phyloP scores from a whole-genome alignment of 2,888 invertebrate species.

The Hyposoter didymator region DNA sequence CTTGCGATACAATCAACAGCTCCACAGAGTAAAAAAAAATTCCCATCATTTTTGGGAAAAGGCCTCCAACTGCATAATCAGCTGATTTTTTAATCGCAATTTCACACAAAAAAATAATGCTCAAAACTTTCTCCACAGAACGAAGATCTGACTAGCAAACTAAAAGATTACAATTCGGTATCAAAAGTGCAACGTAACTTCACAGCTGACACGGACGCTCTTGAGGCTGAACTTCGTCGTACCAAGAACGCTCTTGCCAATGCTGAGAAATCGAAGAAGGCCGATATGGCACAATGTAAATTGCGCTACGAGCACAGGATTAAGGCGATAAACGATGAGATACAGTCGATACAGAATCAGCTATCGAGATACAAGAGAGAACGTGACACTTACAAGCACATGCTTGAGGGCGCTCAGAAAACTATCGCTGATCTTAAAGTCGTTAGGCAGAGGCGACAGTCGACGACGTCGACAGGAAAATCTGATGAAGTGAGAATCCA shows the following conservation, averaged over 20 bases:
- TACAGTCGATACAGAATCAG: constrained; percentile 92
- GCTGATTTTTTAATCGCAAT: not conserved
- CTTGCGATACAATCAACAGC: too few species aligned
- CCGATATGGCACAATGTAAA: constrained; percentile 92
- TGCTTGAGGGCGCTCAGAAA: constrained; percentile 95
- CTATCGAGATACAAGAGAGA: constrained; percentile 92
- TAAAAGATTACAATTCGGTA: constrained; percentile 94
- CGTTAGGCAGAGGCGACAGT: constrained; percentile 76
- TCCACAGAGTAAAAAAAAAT: too few species aligned
- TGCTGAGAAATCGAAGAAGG: constrained; percentile 90
- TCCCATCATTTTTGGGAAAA: too few species aligned
- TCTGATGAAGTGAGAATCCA: constrained; percentile 88
- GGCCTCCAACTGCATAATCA: too few species aligned
- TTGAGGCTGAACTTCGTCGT: constrained; percentile 91
- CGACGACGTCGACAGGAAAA: constrained; percentile 88
- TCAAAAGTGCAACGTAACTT: constrained; percentile 92
- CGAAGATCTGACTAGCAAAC: constrained; percentile 91
- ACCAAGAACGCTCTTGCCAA: constrained; percentile 88
- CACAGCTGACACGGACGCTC: constrained; percentile 90
- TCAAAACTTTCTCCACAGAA: constrained; percentile 84
- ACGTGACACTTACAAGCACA: constrained; percentile 94
- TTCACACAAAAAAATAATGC: not conserved
- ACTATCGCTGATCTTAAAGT: constrained; percentile 91
- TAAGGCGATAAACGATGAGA: constrained; percentile 92
- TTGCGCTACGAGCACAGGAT: constrained; percentile 94